phyloP scores from a whole-genome alignment of 2,888 invertebrate genomes.

The Cenopis cana region DNA sequence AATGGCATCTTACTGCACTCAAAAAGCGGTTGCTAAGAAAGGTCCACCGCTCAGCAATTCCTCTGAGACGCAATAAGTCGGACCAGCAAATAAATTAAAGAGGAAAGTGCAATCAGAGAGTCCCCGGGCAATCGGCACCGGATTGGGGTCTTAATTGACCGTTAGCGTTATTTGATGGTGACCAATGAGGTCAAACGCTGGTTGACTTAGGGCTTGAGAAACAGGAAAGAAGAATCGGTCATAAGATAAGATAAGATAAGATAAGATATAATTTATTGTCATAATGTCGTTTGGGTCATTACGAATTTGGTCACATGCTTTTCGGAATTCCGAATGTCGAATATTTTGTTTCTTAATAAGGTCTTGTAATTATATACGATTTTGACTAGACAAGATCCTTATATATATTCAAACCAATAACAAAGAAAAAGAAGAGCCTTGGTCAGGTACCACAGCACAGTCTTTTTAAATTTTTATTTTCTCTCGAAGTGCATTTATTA shows the following conservation, averaged over 20 bases:
- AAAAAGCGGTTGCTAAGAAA: neutral
- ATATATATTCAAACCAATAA: no score
- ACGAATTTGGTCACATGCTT: no score
- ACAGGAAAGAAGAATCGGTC: neutral
- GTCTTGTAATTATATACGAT: no score
- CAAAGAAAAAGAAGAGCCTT: no score
- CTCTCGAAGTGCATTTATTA: no score
- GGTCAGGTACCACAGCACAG: no score
- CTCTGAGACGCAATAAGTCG: constrained; percentile 24
- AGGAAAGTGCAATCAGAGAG: constrained; percentile 36
- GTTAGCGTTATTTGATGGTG: constrained; percentile 33
- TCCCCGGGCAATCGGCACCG: constrained; percentile 25
- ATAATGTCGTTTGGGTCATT: neutral
- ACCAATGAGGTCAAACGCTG: constrained; percentile 25
- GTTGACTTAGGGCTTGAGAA: constrained; percentile 3
- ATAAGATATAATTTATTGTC: no score
- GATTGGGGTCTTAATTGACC: constrained; percentile 28
- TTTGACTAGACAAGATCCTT: no score
- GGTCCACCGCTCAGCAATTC: constrained; percentile 8
- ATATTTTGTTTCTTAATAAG: no score
- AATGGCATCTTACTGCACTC: neutral
- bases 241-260: no score
- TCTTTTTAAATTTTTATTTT: no score
- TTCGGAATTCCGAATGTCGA: no score
- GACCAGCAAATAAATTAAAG: constrained; percentile 29